Evolutionary conservation across 2,113 vertebrate genomes (phyloP).

Genomic region (Neogale vison): DNA sequence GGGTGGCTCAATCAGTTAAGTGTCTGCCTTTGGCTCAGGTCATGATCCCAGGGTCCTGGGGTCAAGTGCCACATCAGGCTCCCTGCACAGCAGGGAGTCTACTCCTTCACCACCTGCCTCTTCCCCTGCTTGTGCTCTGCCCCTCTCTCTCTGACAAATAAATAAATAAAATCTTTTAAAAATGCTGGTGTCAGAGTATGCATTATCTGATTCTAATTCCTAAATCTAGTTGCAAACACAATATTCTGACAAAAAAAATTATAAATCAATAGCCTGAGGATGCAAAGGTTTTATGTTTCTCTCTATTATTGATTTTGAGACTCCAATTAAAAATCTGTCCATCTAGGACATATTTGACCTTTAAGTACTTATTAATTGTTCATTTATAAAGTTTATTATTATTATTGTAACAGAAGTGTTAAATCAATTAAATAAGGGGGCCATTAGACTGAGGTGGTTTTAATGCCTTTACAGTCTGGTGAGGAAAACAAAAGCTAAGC

Average conservation of each 20-base stretch:
- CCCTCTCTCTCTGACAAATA: no score
- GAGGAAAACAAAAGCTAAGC: background rate
- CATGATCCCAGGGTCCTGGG: no score
- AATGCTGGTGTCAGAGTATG: background rate
- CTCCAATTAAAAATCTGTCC: background rate
- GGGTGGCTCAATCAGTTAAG: no score
- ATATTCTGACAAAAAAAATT: background rate
- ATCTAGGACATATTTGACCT: background rate
- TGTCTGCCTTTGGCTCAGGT: no score
- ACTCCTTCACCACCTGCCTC: no score
- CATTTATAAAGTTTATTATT: background rate
- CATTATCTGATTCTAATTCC: constrained; percentile 1
- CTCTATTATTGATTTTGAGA: background rate
- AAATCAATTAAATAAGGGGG: background rate
- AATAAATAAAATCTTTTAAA: no score
- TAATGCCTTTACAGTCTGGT: background rate
- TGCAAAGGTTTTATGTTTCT: background rate
- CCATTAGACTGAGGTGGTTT: background rate
- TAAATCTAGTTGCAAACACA: constrained; percentile 17
- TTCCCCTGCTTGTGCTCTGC: no score
- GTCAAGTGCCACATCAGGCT: no score
- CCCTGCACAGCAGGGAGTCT: no score
- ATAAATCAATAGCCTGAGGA: background rate
- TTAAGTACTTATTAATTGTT: background rate
- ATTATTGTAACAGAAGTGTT: background rate